Conservation (phyloP, 2,113 vertebrate species). For the Monarcha castaneiventris region DNA sequence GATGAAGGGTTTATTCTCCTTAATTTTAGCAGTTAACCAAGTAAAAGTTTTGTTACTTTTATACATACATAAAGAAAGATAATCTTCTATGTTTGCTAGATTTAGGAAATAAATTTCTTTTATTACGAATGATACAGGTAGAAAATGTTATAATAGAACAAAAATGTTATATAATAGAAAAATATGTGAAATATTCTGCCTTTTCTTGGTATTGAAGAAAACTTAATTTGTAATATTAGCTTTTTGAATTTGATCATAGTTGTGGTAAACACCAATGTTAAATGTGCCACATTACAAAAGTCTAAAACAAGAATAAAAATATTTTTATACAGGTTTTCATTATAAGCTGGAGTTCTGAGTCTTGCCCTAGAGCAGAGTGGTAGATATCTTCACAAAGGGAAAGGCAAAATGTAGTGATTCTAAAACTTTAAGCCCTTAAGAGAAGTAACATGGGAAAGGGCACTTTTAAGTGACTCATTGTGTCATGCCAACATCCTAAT, state of each 20-base stretch:
- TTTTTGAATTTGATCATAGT: neutral
- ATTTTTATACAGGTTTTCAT: neutral
- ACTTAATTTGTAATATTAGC: neutral
- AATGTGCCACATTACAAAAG: neutral
- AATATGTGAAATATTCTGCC: neutral
- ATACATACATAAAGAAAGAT: neutral
- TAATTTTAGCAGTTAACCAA: neutral
- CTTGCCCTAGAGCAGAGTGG: neutral
- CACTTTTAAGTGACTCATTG: neutral
- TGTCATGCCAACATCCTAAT: neutral
- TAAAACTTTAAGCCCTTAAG: neutral
- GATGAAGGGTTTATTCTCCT: accelerated
- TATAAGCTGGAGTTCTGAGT: neutral
- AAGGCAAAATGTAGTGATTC: neutral
- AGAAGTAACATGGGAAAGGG: neutral
- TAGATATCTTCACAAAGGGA: neutral
- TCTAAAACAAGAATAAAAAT: neutral
- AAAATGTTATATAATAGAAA: neutral
- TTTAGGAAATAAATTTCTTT: neutral
- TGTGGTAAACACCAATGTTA: neutral
- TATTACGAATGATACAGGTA: neutral
- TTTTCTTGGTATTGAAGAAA: neutral
- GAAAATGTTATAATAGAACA: neutral
- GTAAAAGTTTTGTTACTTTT: neutral
- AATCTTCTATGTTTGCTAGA: neutral